Evolutionary conservation across 2,888 invertebrate genomes (phyloP), one percentile per base, ranked within the genome.

Genomic region (Coecobrya sp.): DNA sequence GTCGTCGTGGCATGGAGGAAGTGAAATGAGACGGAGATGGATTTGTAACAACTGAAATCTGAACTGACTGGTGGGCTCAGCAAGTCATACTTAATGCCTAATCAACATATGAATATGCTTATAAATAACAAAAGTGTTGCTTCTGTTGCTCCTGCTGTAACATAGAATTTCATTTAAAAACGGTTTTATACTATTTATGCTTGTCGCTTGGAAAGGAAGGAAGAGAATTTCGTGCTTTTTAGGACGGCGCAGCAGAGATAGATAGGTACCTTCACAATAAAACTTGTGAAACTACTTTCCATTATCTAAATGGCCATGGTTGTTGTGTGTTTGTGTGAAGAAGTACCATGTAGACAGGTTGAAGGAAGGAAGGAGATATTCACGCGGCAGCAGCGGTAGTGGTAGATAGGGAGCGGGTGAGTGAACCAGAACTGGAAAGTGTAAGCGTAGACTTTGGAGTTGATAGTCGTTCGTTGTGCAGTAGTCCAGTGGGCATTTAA

Each of bases 21-120:
- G 88, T 88, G 49, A 81, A 88, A 79, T 65, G 88, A 76, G 86
- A 73, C 76, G 76, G 62, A 88, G 88, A 81, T 81, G 88, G 88
- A 88, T 87, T 76, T 86, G 86, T 30, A 70, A 65, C 36, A 70
- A 87, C 76, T 70, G 55, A 76, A 87, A 62, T 81, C 65, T 79
- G 79, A 79, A 19, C 22, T 27, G 65, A n/a, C 59, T 79, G 13
- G 8, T 70, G n/a, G 10, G 70, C 16, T 42, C 70, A 42, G 36
- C 42, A 0, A 73, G 19, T 36, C 70, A 36, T 73, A n/a, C 42
- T 42, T 42, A 8, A 19, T n/a, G 25, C 76, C 88, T 88, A 88
- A 81, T 88, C 88, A 88, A 49, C 88, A 81, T 88, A 81, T 79
- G 88, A 79, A 88, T 88, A 42, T 42, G 42, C 36, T 73, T 73